Base-by-base conservation (phyloP, 2,113 vertebrate species). In the Macrotis lagotis region DNA sequence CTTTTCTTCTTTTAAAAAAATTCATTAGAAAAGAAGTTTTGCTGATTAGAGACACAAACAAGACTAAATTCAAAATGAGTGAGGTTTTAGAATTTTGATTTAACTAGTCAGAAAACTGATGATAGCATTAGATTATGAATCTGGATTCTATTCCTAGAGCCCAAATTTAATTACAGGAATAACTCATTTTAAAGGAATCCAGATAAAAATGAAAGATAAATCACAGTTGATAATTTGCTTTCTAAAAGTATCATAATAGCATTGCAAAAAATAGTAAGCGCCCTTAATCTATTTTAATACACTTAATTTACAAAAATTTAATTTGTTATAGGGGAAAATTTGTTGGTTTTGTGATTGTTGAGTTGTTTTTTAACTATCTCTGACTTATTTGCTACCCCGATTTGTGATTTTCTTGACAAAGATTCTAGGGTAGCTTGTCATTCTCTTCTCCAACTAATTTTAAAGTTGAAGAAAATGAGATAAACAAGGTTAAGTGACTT, bases 41-140 rank as follows among this genome's bases (percentile, higher is more conserved):
- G 19, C 16, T 83, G 0, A 0, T 83, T 83, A 83, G 66, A 83
- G 6, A 44, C 14, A 83, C 16, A 83, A 16, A 5, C n/a, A 83
- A 83, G 19, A 19, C 19, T 44, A 24, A 37, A 66, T 66, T 66
- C 55, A 66, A 66, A 44, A 83, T 44, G 26, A 83, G 44, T 19
- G 0, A 37, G 47, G 4, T 12, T 31, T 50, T 1, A 25, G 3
- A 4, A 0, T 26, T 49, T 31, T n/a, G n/a, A 37, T 83, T 3
- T 2, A 2, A 0, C 26, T 0, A 0, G 0, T 48, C 11, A 6
- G 31, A n/a, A 7, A 49, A 1, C 7, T 37, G 22, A 1, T 6
- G 6, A 37, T 25, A 8, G 3, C 50, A 83, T 48, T 0, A 0
- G 52, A 14, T 4, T 8, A 3, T 16, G 25, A 48, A 5, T 0